Conservation (phyloP, 2,888 invertebrate genomes). For the Ametastegia equiseti region DNA sequence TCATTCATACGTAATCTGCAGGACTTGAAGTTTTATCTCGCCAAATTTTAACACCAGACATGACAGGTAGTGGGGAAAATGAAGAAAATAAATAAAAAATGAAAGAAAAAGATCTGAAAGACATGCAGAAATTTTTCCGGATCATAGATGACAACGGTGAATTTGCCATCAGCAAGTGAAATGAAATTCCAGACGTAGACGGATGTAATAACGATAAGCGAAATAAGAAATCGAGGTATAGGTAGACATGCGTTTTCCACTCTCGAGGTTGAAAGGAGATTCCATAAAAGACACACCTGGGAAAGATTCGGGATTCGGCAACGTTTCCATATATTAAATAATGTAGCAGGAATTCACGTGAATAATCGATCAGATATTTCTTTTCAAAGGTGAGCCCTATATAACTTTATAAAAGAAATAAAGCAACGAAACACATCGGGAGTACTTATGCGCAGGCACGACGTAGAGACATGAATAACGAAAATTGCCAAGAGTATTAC, state of each 20-base stretch:
- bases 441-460: neutral
- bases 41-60: neutral
- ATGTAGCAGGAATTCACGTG: conserved; percentile 22
- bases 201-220: conserved; percentile 17
- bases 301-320: neutral
- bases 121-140: neutral
- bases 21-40: neutral
- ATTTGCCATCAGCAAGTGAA: neutral
- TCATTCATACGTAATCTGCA: neutral
- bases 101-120: too few species aligned
- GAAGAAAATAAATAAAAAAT: too few species aligned
- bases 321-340: conserved; percentile 21
- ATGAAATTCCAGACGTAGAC: conserved; percentile 38
- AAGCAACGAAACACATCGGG: neutral
- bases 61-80: too few species aligned
- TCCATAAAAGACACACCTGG: neutral
- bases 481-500: conserved; percentile 18
- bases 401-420: neutral
- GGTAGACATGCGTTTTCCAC: neutral
- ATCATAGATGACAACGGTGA: neutral
- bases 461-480: conserved; percentile 27
- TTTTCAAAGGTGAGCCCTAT: neutral
- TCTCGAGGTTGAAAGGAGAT: neutral
- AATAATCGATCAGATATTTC: conserved; percentile 37
- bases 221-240: neutral